Evolutionary conservation across 2,888 invertebrate species (phyloP).

Genomic region (Coecobrya sp.): DNA sequence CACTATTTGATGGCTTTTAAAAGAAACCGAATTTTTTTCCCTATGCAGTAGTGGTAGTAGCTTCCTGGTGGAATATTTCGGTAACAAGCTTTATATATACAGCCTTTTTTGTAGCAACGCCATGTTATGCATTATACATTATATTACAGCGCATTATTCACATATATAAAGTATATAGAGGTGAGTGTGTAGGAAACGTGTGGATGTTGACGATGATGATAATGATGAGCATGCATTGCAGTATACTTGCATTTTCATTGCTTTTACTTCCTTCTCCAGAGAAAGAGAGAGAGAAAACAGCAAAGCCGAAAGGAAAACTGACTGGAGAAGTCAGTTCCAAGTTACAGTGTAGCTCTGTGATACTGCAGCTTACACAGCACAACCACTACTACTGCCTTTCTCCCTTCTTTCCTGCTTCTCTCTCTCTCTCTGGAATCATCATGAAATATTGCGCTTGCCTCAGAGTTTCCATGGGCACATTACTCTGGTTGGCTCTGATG

Average conservation of each 20-base stretch:
- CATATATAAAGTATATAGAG: not conserved
- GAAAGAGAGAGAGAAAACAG: constrained; percentile 1
- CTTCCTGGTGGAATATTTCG: not conserved
- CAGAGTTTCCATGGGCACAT: constrained; percentile 86
- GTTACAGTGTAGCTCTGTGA: not conserved
- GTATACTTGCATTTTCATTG: constrained; percentile 70
- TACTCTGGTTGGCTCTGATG: constrained; percentile 86
- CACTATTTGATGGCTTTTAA: constrained; percentile 48
- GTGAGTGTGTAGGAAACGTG: not conserved
- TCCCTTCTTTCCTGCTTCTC: constrained; percentile 38
- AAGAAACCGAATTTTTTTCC: not conserved
- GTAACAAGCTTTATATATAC: constrained; percentile 6
- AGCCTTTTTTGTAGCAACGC: not conserved
- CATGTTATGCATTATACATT: constrained; percentile 68
- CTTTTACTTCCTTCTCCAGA: constrained; percentile 51
- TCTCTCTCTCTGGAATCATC: constrained; percentile 79
- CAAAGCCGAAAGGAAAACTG: not conserved
- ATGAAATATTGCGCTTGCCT: constrained; percentile 86
- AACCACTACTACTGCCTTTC: not conserved
- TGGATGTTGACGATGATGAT: constrained; percentile 7
- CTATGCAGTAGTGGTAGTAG: constrained; percentile 8
- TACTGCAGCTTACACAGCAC: not conserved
- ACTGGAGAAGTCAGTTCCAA: constrained; percentile 48
- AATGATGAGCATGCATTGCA: constrained; percentile 48
- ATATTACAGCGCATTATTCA: constrained; percentile 35